These are phyloP conservation scores for Willisornis vidua DNA, from an alignment of 2,113 vertebrate genomes.

Conservation along the genomic window DNA sequence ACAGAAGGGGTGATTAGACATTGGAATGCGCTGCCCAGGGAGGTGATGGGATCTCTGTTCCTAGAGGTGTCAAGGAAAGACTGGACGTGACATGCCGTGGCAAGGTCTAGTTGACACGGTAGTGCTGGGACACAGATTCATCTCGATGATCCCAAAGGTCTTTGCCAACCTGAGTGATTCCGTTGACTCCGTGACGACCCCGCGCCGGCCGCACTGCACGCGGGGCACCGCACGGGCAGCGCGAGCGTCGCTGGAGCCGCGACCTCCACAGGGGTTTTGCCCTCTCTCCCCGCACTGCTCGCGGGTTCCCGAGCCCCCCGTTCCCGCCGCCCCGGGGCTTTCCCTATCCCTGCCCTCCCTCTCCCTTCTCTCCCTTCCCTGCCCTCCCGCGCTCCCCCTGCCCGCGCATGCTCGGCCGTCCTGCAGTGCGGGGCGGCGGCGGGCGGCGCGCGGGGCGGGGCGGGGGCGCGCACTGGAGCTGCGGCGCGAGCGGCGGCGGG, in stretches of 20 bases:
- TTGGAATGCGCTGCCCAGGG: not conserved
- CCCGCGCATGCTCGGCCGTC: not conserved
- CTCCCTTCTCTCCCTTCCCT: not conserved
- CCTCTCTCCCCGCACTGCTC: not conserved
- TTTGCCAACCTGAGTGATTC: not conserved
- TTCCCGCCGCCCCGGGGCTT: not conserved
- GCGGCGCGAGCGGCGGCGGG: no score
- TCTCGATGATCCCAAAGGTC: not conserved
- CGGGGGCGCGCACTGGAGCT: no score
- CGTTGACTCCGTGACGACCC: not conserved
- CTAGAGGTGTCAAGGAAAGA: not conserved
- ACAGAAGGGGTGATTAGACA: no score
- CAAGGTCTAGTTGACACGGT: not conserved
- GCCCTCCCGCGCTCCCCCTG: not conserved
- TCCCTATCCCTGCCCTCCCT: not conserved
- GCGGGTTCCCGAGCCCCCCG: accelerated
- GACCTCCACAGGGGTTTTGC: not conserved
- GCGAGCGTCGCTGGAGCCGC: not conserved
- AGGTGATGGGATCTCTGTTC: not conserved
- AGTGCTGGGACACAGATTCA: not conserved
- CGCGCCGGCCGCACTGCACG: not conserved
- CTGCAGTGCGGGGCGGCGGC: no score
- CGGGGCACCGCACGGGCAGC: not conserved
- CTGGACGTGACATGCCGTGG: not conserved
- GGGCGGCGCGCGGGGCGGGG: no score